Percentiles rank a stretch among this genome's conserved stretches.
Conservation (phyloP, 2,797 vertebrate genomes). For the Darevskia nairensis region DNA sequence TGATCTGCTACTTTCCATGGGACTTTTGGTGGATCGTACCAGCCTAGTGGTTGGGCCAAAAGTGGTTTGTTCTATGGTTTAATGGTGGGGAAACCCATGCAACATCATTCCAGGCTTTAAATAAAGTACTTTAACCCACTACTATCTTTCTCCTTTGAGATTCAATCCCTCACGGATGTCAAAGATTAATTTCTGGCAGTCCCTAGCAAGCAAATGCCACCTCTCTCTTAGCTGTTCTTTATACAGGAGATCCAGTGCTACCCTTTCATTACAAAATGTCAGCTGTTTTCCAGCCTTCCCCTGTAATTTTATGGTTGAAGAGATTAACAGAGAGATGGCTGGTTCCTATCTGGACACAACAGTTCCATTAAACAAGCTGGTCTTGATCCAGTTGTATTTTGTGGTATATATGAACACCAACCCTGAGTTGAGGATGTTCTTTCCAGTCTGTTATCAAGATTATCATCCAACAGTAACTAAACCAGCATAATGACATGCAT, state of each 20-base stretch:
- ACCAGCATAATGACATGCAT: not conserved
- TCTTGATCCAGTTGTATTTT: not conserved
- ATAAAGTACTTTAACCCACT: not conserved
- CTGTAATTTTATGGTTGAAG: constrained; percentile 7
- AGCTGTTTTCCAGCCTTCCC: constrained; percentile 9
- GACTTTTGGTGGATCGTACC: not conserved
- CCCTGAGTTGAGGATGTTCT: not conserved
- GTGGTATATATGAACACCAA: not conserved
- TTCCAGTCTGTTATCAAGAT: not conserved
- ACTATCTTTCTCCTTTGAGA: constrained; percentile 20
- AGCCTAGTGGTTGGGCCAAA: not conserved
- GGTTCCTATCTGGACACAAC: not conserved
- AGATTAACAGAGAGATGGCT: not conserved
- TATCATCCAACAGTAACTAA: not conserved
- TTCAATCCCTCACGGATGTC: not conserved
- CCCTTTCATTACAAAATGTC: constrained; percentile 36
- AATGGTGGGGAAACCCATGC: not conserved
- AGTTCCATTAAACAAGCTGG: rapidly evolving
- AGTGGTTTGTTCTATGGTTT: not conserved
- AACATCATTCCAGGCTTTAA: not conserved
- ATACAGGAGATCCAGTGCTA: constrained; percentile 32
- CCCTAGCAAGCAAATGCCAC: not conserved
- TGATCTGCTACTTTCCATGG: not conserved
- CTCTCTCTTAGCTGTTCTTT: constrained; percentile 50
- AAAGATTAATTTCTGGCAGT: not conserved